A percentile compares a stretch with the other conserved stretches of the same genome.
Evolutionary conservation across 2,888 invertebrate genomes (phyloP).

Genomic region (Antitype chi): DNA sequence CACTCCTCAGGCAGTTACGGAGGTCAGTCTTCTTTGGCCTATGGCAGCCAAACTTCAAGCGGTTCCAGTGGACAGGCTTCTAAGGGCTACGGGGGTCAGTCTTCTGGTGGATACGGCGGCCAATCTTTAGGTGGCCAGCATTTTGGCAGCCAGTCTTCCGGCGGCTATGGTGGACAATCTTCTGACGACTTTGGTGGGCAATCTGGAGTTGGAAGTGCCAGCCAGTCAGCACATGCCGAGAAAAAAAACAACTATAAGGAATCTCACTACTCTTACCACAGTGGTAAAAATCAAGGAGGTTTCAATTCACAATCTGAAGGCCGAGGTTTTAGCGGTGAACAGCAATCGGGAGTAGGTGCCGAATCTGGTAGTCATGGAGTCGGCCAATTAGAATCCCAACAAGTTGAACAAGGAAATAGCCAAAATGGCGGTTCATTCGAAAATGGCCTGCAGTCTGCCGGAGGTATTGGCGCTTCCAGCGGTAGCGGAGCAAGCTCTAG

Average conservation of each 20-base stretch:
- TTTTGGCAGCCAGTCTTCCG: neutral
- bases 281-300: constrained; percentile 42
- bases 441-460: constrained; percentile 35
- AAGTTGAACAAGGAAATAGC: constrained; percentile 14
- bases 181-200: constrained; percentile 2
- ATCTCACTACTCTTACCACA: constrained; percentile 69
- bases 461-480: constrained; percentile 33
- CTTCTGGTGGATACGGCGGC: neutral
- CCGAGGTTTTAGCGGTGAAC: constrained; percentile 33
- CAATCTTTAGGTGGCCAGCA: constrained; percentile 5
- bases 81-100: constrained; percentile 14
- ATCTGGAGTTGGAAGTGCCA: constrained; percentile 21
- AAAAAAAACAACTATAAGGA: constrained; percentile 66
- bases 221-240: constrained; percentile 31
- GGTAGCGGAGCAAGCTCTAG: constrained; percentile 31
- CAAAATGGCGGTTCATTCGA: constrained; percentile 33
- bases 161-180: constrained; percentile 12
- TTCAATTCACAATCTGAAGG: constrained; percentile 42
- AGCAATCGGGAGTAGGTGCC: constrained; percentile 16
- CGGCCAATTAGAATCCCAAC: constrained; percentile 25
- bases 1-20: constrained; percentile 26
- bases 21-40: constrained; percentile 23
- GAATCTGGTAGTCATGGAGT: constrained; percentile 10
- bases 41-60: constrained; percentile 20
- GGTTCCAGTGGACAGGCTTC: constrained; percentile 13